phyloP scores from a whole-genome alignment of 2,797 vertebrate genomes.

The Siniperca undulata region DNA sequence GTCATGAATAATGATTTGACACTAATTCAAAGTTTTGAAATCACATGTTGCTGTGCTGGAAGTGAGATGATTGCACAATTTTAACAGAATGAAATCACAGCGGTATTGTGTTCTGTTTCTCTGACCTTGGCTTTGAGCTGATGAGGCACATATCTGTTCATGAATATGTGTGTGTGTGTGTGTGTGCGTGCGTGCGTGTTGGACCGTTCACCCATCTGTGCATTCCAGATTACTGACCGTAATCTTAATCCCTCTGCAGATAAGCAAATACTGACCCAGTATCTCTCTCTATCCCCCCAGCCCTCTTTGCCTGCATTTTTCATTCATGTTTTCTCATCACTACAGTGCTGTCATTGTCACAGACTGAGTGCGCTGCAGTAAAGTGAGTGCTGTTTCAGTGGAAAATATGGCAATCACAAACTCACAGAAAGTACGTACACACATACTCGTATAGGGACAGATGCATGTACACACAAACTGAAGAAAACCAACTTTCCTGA shows the following conservation, averaged over 20 bases:
- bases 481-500: background rate
- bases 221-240: conserved; percentile 66
- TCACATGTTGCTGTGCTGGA: background rate
- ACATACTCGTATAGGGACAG: background rate
- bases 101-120: conserved; percentile 1
- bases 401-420: background rate
- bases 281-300: conserved; percentile 12
- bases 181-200: conserved; percentile 19
- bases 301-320: conserved; percentile 6
- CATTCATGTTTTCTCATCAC: conserved; percentile 28
- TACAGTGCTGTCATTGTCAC: background rate
- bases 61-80: background rate
- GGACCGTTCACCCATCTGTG: conserved; percentile 63
- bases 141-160: background rate
- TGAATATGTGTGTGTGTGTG: conserved; percentile 10
- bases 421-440: background rate
- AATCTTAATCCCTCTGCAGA: conserved; percentile 72
- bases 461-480: background rate
- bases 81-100: background rate
- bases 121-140: conserved; percentile 16
- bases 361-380: background rate
- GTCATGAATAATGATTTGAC: background rate
- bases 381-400: background rate
- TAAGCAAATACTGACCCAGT: conserved; percentile 60
- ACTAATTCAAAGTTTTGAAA: background rate